Evolutionary conservation across 2,113 vertebrate species (phyloP).

Genomic region (Catharus bicknelli): DNA sequence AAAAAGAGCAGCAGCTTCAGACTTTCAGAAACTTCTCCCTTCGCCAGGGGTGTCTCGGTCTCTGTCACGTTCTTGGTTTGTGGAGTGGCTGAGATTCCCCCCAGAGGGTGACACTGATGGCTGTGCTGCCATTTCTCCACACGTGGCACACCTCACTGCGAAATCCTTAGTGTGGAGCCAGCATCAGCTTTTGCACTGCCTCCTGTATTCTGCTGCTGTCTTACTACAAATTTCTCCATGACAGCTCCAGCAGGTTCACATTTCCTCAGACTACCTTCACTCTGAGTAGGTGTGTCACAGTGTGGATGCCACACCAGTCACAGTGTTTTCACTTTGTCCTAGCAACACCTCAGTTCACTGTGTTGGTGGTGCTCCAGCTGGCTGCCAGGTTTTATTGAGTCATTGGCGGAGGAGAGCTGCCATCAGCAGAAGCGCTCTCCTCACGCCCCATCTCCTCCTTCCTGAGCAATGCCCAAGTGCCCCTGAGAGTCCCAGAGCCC

Average conservation of each 20-base stretch:
- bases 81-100: not conserved
- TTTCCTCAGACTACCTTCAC: not conserved
- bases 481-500: not conserved
- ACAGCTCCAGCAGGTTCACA: not conserved
- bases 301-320: not conserved
- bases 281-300: not conserved
- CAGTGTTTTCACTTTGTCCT: not conserved
- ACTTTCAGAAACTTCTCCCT: not conserved
- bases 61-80: not conserved
- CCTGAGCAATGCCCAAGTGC: not conserved
- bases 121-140: not conserved
- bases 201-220: not conserved
- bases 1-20: not conserved
- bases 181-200: not conserved
- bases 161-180: not conserved
- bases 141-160: not conserved
- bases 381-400: not conserved
- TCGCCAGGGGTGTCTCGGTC: rapidly evolving
- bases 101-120: not conserved
- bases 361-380: not conserved
- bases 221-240: not conserved
- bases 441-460: not conserved
- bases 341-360: not conserved
- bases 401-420: not conserved
- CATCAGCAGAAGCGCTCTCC: not conserved